Conservation (phyloP, 2,888 invertebrate species). For the Azorinus chamasolen region DNA sequence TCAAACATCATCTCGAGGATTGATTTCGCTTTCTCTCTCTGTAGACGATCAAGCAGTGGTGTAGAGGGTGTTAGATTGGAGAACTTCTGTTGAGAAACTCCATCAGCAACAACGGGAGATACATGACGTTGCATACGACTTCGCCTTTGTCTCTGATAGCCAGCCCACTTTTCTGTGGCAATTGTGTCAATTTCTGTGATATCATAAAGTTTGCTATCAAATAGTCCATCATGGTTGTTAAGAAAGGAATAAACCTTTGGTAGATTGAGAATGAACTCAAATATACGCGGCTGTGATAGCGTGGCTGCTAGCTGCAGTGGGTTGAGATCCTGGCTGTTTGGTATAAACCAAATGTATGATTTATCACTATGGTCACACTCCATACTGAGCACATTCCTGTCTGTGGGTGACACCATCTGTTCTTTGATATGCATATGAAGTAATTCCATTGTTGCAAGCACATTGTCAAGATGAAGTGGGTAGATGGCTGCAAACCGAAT, state of each 20-base stretch:
- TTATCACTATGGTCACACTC: constrained; percentile 61
- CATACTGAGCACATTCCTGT: constrained; percentile 20
- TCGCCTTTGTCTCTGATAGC: constrained; percentile 27
- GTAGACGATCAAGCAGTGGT: constrained; percentile 32
- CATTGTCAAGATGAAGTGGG: constrained; percentile 57
- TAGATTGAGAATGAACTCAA: constrained; percentile 71
- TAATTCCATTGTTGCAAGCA: constrained; percentile 49
- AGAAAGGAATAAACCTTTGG: constrained; percentile 72
- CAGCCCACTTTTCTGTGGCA: constrained; percentile 56
- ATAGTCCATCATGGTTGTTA: constrained; percentile 75
- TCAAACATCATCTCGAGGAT: constrained; percentile 75
- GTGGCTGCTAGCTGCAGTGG: constrained; percentile 72
- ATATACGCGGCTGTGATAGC: constrained; percentile 65
- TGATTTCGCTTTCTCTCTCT: constrained; percentile 56
- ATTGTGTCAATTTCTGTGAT: constrained; percentile 77
- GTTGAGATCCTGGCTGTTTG: constrained; percentile 67
- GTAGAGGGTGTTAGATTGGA: constrained; percentile 35
- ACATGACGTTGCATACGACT: constrained; percentile 45
- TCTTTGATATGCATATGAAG: constrained; percentile 52
- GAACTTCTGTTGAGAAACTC: constrained; percentile 56
- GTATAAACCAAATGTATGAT: constrained; percentile 71
- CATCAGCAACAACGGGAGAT: constrained; percentile 54
- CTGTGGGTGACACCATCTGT: constrained; percentile 10
- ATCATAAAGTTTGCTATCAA: constrained; percentile 75
- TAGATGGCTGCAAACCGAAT: constrained; percentile 70